Evolutionary conservation across 1,140 invertebrate species (phyloP), one percentile per base, ranked within the genome.

Genomic region (Anagrus nilaparvatae): DNA sequence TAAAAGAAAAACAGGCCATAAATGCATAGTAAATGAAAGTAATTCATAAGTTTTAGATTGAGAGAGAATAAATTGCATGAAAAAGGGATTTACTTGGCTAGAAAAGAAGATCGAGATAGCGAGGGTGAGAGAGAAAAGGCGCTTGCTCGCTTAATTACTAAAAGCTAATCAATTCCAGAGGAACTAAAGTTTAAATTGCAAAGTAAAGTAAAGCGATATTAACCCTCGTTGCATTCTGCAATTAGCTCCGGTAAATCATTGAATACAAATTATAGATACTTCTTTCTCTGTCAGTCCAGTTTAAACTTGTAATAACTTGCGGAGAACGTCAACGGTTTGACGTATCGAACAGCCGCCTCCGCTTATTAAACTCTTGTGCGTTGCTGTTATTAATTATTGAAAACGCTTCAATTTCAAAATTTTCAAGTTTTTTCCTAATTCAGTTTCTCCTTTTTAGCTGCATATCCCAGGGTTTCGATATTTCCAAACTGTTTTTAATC

Each of bases 151-250:
- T 68, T 68, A 68, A 68, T 66, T 68, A 67, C 64, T 66, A 66
- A 68, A 67, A 68, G 64, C 64, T 68, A 68, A 68, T 68, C 65
- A 66, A 67, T 68, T 67, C 64, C 61, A 60, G 64, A 61, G 65
- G 65, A 68, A 68, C 64, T 68, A 68, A 68, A 68, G 65, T 67
- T 67, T 68, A 68, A 68, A 68, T 68, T 68, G 63, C 65, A 66
- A 68, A 68, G 63, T 68, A 66, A 68, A 67, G 65, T 68, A 43
- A 47, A 43, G 45, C 45, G 45, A 47, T 47, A 47, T 47, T 43
- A 47, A 40, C 40, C 10, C 45, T 33, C 61, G 56, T 59, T 69
- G 63, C 65, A 65, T 69, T 69, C 63, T 65, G 61, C 61, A 65
- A 69, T 67, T 67, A 66, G 65, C 63, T 56, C 54, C 60, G 63